Percentiles rank a stretch among this genome's conserved stretches.
Evolutionary conservation across 2,797 vertebrate species (phyloP).

Genomic region (Schizopygopsis malacanthus): DNA sequence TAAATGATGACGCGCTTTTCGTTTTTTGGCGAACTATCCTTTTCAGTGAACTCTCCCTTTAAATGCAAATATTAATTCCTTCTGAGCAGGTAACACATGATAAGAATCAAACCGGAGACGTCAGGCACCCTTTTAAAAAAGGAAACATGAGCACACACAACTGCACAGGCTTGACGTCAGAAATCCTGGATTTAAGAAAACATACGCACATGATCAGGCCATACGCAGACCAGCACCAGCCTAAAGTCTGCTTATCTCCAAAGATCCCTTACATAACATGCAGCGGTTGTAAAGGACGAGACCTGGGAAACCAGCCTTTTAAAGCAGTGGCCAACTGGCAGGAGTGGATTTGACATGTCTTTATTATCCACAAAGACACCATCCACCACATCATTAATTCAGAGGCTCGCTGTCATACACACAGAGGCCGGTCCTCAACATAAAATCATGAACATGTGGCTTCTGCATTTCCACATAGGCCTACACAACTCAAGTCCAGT

Average conservation of each 20-base stretch:
- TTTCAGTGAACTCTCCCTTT: background rate
- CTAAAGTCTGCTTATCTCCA: background rate
- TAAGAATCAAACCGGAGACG: background rate
- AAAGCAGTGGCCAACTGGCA: constrained; percentile 7
- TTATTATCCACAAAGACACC: constrained; percentile 11
- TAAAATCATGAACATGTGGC: background rate
- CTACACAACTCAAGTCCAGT: background rate
- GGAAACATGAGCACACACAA: background rate
- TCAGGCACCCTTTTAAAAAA: background rate
- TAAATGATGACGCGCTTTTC: background rate
- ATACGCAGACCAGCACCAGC: background rate
- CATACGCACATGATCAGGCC: constrained; percentile 7
- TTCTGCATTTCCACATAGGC: background rate
- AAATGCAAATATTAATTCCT: background rate
- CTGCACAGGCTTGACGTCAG: background rate
- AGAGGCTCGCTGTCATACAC: background rate
- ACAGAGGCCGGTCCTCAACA: too few species aligned
- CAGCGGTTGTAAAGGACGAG: constrained; percentile 4
- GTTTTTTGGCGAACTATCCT: background rate
- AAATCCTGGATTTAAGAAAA: constrained; percentile 19
- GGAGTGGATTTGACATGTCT: constrained; percentile 23
- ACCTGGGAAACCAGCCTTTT: constrained; percentile 10
- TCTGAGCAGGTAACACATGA: background rate
- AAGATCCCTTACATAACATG: constrained; percentile 32
- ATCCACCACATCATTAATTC: constrained; percentile 11